Percentiles rank a stretch among this genome's conserved stretches.
phyloP scores from a whole-genome alignment of 2,797 vertebrate species.

The Tadarida brasiliensis region DNA sequence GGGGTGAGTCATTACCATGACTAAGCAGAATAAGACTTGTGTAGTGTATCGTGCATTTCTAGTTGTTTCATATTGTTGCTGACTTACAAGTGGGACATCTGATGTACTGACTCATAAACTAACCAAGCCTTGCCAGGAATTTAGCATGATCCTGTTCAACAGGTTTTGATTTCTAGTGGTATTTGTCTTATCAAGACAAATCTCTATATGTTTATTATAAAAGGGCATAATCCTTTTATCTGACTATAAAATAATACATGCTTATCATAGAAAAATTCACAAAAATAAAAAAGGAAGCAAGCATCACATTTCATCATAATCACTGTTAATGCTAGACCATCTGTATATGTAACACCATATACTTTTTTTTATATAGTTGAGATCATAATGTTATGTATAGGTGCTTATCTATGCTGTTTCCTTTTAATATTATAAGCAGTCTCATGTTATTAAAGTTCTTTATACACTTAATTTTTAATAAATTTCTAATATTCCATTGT shows the following conservation, averaged over 20 bases:
- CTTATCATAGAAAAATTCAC: neutral
- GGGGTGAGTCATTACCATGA: conserved; percentile 73
- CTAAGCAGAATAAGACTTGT: conserved; percentile 61
- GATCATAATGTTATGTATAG: neutral
- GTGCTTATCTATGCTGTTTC: conserved; percentile 11
- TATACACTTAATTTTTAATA: conserved; percentile 45
- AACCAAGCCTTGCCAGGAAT: conserved; percentile 60
- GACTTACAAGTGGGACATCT: conserved; percentile 36
- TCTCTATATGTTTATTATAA: conserved; percentile 54
- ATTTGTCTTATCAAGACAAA: conserved; percentile 65
- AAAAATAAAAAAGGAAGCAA: conserved; percentile 22
- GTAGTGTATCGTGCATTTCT: neutral
- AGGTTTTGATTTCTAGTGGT: conserved; percentile 69
- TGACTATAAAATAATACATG: conserved; percentile 18
- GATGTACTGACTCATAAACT: conserved; percentile 71
- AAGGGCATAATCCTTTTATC: conserved; percentile 41
- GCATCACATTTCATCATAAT: neutral
- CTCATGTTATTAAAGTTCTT: conserved; percentile 36
- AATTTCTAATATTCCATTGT: conserved; percentile 1
- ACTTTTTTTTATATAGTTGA: neutral
- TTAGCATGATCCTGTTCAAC: conserved; percentile 65
- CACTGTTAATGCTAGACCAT: conserved; percentile 2
- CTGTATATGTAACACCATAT: neutral
- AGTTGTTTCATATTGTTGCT: conserved; percentile 39
- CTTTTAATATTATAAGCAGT: neutral